Conservation (phyloP, 2,888 invertebrate genomes). For the Hoplodrina ambigua region DNA sequence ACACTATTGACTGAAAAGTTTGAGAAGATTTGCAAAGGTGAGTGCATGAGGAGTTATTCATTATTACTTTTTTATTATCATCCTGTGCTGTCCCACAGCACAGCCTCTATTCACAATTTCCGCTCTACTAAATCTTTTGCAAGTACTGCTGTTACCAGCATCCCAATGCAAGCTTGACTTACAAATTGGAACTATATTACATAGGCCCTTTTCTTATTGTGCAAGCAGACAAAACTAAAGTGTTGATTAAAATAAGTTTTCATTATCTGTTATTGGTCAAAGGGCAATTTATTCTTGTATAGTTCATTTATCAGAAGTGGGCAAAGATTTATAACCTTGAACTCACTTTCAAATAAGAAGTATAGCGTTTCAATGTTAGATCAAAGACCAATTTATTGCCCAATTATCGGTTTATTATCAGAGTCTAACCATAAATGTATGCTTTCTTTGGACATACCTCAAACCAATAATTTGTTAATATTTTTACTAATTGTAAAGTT, state of each 20-base stretch:
- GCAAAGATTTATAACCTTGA: constrained; percentile 1
- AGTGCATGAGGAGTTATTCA: constrained; percentile 2
- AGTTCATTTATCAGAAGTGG: constrained; percentile 11
- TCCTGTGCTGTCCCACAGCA: too few species aligned
- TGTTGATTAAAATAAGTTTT: constrained; percentile 5
- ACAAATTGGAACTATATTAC: neutral
- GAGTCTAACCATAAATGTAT: too few species aligned
- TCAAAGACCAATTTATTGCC: too few species aligned
- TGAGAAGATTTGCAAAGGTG: constrained; percentile 93
- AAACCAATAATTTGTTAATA: too few species aligned
- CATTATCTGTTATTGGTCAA: constrained; percentile 36
- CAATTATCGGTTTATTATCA: too few species aligned
- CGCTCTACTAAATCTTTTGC: neutral
- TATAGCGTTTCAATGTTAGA: neutral
- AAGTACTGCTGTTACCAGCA: neutral
- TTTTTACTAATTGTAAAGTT: neutral
- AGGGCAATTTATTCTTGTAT: constrained; percentile 22
- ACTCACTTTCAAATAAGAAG: too few species aligned
- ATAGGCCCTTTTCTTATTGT: neutral
- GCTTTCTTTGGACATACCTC: too few species aligned
- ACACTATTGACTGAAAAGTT: constrained; percentile 95
- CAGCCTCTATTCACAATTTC: neutral
- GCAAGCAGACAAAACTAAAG: neutral
- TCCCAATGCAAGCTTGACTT: neutral
- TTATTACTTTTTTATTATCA: neutral